phyloP scores from a whole-genome alignment of 2,888 invertebrate genomes.

The Belgica antarctica region DNA sequence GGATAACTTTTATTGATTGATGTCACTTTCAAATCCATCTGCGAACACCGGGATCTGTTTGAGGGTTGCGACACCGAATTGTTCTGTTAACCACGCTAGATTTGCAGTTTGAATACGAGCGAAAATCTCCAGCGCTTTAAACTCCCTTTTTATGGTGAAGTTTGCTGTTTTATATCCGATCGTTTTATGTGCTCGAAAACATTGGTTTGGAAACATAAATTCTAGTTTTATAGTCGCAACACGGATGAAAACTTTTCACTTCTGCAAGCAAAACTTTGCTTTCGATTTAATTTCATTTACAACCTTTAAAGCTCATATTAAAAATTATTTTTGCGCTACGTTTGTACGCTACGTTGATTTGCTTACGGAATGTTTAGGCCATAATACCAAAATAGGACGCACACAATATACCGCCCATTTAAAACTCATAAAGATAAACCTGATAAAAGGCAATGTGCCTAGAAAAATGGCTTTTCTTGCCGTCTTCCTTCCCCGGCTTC shows the following conservation, averaged over 20 bases:
- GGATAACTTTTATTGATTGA: slow-evolving; percentile 5
- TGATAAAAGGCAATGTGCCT: slow-evolving; percentile 16
- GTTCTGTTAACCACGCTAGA: background rate
- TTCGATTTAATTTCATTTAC: background rate
- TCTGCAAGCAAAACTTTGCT: background rate
- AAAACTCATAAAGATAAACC: background rate
- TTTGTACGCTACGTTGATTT: no score
- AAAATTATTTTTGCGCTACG: background rate
- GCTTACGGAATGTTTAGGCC: no score
- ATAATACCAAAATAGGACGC: background rate
- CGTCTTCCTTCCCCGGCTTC: background rate
- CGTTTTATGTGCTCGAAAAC: background rate
- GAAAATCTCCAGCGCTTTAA: no score
- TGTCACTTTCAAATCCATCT: background rate
- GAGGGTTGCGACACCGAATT: background rate
- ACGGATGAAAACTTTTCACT: no score
- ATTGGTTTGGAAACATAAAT: slow-evolving; percentile 11
- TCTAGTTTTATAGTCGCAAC: background rate
- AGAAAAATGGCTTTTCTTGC: background rate
- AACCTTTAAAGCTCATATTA: slow-evolving; percentile 15
- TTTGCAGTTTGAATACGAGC: no score
- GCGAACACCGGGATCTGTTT: no score
- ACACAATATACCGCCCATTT: slow-evolving; percentile 13
- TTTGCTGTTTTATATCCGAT: background rate
- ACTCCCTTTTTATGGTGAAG: background rate